These are phyloP conservation scores for Halichondria panicea DNA, from an alignment of 37 sponge, comb jelly and placozoan genomes.

Conservation along the genomic window DNA sequence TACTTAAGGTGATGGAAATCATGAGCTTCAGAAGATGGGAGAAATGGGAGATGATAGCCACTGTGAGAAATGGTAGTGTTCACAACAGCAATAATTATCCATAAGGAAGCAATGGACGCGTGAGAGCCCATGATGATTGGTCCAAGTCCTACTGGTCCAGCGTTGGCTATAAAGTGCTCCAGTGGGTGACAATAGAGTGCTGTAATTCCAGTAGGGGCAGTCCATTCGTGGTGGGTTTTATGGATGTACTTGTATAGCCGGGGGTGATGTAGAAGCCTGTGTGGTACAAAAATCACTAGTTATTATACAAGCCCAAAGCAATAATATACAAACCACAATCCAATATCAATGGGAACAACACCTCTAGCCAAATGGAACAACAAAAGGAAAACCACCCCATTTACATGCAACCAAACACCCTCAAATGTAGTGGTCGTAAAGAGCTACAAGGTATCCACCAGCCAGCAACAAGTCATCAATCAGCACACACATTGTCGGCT, in stretches of 20 bases:
- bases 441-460: no score
- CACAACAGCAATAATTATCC: constrained; percentile 40
- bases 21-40: constrained; percentile 75
- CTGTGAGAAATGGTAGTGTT: constrained; percentile 62
- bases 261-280: constrained; percentile 79
- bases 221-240: constrained; percentile 93
- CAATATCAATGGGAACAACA: no score
- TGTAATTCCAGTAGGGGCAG: constrained; percentile 72
- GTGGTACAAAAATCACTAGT: no score
- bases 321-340: no score
- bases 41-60: constrained; percentile 91
- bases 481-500: no score
- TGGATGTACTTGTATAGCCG: constrained; percentile 80
- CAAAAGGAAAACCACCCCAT: no score
- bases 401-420: no score
- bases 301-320: no score
- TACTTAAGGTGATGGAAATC: constrained; percentile 86
- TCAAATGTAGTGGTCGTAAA: no score
- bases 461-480: no score
- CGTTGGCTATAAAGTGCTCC: constrained; percentile 72
- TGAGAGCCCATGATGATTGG: constrained; percentile 79
- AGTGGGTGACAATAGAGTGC: constrained; percentile 74
- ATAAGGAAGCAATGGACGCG: constrained; percentile 63
- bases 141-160: constrained; percentile 53
- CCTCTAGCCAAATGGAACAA: no score